phyloP scores from a whole-genome alignment of 2,888 invertebrate species.

The Idaea aversata region DNA sequence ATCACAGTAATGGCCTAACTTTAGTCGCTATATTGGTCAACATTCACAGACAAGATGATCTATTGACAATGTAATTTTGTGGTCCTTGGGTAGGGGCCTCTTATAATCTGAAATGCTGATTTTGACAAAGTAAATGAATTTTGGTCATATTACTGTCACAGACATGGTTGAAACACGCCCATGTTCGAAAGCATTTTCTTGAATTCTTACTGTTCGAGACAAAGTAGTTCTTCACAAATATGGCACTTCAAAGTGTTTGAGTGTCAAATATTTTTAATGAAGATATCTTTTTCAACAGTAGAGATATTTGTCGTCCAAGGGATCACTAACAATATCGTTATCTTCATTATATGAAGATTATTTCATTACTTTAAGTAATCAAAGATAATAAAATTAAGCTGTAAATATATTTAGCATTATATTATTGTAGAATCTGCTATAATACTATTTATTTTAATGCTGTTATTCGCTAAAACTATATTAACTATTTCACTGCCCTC shows the following conservation, averaged over 20 bases:
- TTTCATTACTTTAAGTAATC: slow-evolving; percentile 35
- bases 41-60: no score
- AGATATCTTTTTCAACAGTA: not conserved
- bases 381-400: slow-evolving; percentile 37
- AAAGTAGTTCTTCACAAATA: not conserved
- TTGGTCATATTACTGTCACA: no score
- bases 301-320: slow-evolving; percentile 39
- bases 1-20: no score
- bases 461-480: not conserved
- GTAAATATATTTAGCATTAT: slow-evolving; percentile 38
- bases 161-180: no score
- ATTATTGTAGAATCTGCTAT: slow-evolving; percentile 28
- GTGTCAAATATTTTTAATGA: no score
- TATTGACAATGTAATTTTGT: no score
- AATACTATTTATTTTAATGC: not conserved
- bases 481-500: not conserved
- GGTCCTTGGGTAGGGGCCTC: no score
- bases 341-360: slow-evolving; percentile 72
- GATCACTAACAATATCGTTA: slow-evolving; percentile 62
- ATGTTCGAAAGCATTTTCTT: not conserved
- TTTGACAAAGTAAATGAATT: no score
- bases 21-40: no score
- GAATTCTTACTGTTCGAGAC: not conserved
- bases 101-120: no score
- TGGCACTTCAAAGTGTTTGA: no score